Evolutionary conservation across 92 coral and sea anemone species (phyloP).

Genomic region (Epizoanthus illoricatus): DNA sequence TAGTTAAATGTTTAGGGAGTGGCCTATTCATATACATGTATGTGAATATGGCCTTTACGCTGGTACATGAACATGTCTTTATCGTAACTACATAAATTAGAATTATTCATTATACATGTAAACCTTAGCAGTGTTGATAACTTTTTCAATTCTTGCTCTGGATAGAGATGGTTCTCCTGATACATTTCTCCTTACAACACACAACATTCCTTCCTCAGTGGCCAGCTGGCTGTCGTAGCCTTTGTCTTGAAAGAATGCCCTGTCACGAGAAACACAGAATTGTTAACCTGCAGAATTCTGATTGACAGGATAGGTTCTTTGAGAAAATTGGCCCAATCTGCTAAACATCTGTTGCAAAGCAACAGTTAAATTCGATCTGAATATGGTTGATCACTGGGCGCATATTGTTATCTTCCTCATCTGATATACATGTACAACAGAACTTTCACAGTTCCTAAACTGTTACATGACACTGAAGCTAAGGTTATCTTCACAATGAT

Average conservation of each 20-base stretch:
- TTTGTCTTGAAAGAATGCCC: conserved; percentile 32
- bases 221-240: conserved; percentile 33
- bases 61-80: neutral
- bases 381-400: too few species aligned
- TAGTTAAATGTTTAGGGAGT: too few species aligned
- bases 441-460: too few species aligned
- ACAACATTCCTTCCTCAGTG: conserved; percentile 43
- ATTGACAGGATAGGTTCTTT: neutral
- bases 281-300: neutral
- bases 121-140: conserved; percentile 21
- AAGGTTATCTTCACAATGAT: too few species aligned
- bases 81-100: neutral
- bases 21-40: too few species aligned
- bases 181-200: conserved; percentile 37
- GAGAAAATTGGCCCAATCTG: neutral
- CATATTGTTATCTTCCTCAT: too few species aligned
- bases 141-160: conserved; percentile 48
- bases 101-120: too few species aligned
- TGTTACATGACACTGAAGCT: too few species aligned
- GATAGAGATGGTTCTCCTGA: conserved; percentile 31
- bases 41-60: too few species aligned
- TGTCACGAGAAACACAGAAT: neutral
- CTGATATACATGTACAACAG: too few species aligned
- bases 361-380: too few species aligned
- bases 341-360: neutral